Percentiles rank a stretch among this genome's conserved stretches.
These are phyloP conservation scores for Sisor rabdophorus DNA, from an alignment of 2,113 vertebrate genomes.

Conservation along the genomic window DNA sequence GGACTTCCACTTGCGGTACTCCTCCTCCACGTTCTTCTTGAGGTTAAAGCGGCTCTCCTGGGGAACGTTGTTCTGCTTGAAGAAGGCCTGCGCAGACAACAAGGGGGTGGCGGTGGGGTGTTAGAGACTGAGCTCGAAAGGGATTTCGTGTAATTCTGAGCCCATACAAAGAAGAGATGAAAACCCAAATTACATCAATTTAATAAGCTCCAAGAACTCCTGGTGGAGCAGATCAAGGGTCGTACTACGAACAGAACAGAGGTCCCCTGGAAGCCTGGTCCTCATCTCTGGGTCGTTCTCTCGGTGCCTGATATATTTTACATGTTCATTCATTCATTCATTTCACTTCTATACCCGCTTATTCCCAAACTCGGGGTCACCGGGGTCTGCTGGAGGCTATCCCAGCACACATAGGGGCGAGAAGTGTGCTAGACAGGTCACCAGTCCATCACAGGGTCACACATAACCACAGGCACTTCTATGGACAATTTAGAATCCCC, in stretches of 20 bases:
- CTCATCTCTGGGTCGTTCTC: too few relatives aligned
- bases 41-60: conserved; percentile 98
- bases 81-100: conserved; percentile 80
- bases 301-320: too few relatives aligned
- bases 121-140: neutral
- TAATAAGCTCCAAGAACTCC: neutral
- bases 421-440: too few relatives aligned
- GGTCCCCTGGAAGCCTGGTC: neutral
- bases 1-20: conserved; percentile 98
- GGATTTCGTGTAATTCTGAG: neutral
- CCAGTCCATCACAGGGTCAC: too few relatives aligned
- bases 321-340: too few relatives aligned
- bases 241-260: too few relatives aligned
- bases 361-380: too few relatives aligned
- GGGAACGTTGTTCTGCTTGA: conserved; percentile 97
- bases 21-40: conserved; percentile 98
- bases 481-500: too few relatives aligned
- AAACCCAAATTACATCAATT: neutral
- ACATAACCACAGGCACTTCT: too few relatives aligned
- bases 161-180: neutral
- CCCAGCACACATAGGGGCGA: too few relatives aligned
- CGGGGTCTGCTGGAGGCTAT: too few relatives aligned
- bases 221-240: neutral
- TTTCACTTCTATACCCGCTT: too few relatives aligned
- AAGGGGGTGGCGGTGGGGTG: neutral